Percentiles rank a stretch among this genome's conserved stretches.
phyloP scores from a whole-genome alignment of 2,113 vertebrate genomes.

The Antidorcas marsupialis region DNA sequence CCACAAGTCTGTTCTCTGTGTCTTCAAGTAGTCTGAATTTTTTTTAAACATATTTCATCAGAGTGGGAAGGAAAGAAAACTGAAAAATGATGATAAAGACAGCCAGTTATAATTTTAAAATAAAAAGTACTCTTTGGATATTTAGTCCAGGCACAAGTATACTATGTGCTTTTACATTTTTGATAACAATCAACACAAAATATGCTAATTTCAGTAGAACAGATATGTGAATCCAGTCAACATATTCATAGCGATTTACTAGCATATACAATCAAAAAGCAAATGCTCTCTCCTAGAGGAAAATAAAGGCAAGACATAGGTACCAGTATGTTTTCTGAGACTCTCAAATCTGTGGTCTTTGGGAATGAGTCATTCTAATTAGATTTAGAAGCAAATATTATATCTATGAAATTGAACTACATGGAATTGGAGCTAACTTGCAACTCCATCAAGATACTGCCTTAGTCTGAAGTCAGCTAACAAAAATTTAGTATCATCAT shows the following conservation, averaged over 20 bases:
- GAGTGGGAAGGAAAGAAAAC: neutral
- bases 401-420: neutral
- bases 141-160: neutral
- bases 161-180: neutral
- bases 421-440: neutral
- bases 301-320: neutral
- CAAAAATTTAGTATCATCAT: neutral
- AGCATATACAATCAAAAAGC: neutral
- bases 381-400: neutral
- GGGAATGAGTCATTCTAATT: neutral
- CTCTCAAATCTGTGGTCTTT: neutral
- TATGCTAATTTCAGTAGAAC: neutral
- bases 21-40: neutral
- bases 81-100: neutral
- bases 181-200: neutral
- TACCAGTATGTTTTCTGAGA: neutral
- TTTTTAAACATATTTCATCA: neutral
- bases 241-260: neutral
- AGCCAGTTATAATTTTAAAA: neutral
- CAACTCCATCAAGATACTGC: neutral
- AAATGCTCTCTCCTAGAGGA: neutral
- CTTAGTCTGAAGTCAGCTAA: neutral
- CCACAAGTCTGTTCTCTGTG: neutral
- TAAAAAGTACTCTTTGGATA: neutral
- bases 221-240: neutral